phyloP scores from a whole-genome alignment of 2,888 invertebrate genomes.

The Schizotus pectinicornis region DNA sequence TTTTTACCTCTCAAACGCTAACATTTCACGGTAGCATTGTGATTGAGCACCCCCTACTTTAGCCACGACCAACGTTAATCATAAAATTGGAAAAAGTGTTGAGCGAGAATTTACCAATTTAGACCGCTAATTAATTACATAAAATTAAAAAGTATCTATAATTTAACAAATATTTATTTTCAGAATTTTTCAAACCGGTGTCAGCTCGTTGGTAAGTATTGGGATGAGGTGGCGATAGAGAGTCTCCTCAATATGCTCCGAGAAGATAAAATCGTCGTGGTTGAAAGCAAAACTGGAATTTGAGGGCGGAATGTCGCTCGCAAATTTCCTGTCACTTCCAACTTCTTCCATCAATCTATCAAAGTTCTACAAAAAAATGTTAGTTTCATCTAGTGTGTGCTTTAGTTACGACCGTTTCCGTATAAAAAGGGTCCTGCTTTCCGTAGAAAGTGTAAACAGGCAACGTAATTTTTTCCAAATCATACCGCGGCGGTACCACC shows the following conservation, averaged over 20 bases:
- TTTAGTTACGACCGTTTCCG: constrained; percentile 3
- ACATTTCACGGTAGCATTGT: too few species aligned
- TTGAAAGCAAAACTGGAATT: background rate
- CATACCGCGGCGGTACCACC: constrained; percentile 1
- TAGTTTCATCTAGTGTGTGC: background rate
- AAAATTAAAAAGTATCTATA: too few species aligned
- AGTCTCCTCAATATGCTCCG: background rate
- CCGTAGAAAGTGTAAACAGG: constrained; percentile 17
- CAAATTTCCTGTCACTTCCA: background rate
- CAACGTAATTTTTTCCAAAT: constrained; percentile 3
- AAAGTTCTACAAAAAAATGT: constrained; percentile 8
- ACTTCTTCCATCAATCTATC: constrained; percentile 1
- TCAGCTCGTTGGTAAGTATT: background rate
- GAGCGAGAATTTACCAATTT: too few species aligned
- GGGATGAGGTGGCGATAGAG: background rate
- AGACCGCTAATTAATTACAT: too few species aligned
- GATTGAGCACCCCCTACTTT: too few species aligned
- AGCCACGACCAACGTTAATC: too few species aligned
- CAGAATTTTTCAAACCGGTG: background rate
- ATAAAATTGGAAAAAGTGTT: too few species aligned
- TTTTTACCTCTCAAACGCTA: too few species aligned
- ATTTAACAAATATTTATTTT: too few species aligned
- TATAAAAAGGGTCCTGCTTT: constrained; percentile 10
- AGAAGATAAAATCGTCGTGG: constrained; percentile 7
- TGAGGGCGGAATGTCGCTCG: background rate